phyloP scores from a whole-genome alignment of 2,888 invertebrate species.

The Dynastes hyllus region DNA sequence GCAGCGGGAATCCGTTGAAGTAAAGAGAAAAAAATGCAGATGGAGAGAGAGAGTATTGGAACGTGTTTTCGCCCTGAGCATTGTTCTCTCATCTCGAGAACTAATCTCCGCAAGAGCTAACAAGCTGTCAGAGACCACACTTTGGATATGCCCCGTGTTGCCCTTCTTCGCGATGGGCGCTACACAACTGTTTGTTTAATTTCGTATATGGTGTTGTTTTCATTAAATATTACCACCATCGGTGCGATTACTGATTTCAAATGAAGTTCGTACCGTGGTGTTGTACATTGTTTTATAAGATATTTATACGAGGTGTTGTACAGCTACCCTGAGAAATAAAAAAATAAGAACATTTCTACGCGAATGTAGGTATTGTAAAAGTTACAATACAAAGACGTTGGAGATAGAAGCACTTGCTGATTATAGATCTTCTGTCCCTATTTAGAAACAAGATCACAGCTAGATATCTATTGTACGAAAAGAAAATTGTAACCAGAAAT shows the following conservation, averaged over 20 bases:
- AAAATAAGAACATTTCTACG: no score
- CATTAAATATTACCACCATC: slow-evolving; percentile 36
- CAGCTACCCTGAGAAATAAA: no score
- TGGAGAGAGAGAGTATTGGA: slow-evolving; percentile 23
- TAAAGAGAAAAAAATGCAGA: slow-evolving; percentile 29
- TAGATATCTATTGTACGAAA: no score
- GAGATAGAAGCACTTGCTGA: no score
- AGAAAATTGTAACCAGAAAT: no score
- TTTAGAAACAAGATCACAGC: no score
- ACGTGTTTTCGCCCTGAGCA: slow-evolving; percentile 57
- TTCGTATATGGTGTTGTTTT: slow-evolving; percentile 47
- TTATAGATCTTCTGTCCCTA: no score
- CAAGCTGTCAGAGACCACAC: slow-evolving; percentile 60
- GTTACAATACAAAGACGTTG: no score
- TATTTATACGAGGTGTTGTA: background rate
- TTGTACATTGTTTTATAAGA: background rate
- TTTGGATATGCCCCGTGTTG: slow-evolving; percentile 51
- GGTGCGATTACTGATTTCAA: slow-evolving; percentile 19
- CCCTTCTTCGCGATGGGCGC: slow-evolving; percentile 16
- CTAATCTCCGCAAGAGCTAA: slow-evolving; percentile 60
- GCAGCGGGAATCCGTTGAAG: slow-evolving; percentile 22
- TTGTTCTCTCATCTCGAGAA: slow-evolving; percentile 58
- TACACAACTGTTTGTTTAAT: slow-evolving; percentile 52
- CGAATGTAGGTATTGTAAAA: no score
- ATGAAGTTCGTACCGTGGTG: slow-evolving; percentile 4